Percentiles rank a stretch among this genome's conserved stretches.
phyloP scores from a whole-genome alignment of 2,113 vertebrate species.

The Cephalopterus ornatus region DNA sequence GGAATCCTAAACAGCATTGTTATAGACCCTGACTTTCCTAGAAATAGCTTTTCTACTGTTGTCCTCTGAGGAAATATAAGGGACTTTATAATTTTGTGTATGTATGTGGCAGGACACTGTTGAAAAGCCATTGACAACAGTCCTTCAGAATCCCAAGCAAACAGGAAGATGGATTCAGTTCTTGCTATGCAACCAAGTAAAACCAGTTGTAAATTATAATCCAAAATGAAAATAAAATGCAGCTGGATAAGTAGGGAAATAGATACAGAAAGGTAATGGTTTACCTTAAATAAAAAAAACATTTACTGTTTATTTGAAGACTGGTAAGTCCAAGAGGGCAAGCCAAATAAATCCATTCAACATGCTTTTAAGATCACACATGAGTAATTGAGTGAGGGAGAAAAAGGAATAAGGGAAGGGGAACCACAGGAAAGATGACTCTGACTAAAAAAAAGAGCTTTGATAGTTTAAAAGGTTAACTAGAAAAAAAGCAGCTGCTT shows the following conservation, averaged over 20 bases:
- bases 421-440: background rate
- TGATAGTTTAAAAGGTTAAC: conserved; percentile 8
- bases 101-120: background rate
- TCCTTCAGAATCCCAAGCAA: background rate
- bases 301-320: background rate
- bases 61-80: background rate
- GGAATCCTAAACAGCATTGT: background rate
- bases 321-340: background rate
- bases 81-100: background rate
- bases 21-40: background rate
- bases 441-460: background rate
- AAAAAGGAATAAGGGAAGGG: background rate
- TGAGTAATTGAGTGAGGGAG: background rate
- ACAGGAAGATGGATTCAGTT: background rate
- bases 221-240: background rate
- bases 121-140: background rate
- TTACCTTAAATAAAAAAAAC: background rate
- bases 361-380: background rate
- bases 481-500: background rate
- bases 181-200: background rate
- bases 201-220: background rate
- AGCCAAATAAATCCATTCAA: background rate
- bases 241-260: background rate
- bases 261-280: background rate
- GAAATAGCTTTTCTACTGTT: background rate